A percentile compares a stretch with the other conserved stretches of the same genome.
Conservation (phyloP, 2,113 vertebrate species). For the Scomber colias region DNA sequence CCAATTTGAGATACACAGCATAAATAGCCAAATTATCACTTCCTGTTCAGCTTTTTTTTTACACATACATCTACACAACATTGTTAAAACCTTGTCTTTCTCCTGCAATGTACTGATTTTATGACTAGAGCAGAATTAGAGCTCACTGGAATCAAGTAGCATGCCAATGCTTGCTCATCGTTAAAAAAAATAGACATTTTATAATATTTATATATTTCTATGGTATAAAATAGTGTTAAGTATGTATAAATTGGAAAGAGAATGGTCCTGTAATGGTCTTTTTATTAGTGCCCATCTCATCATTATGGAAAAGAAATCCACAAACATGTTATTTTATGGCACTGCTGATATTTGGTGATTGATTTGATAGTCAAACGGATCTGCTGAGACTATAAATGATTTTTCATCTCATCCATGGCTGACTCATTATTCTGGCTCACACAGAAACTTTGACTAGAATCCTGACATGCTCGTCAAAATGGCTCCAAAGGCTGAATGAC, state of each 20-base stretch:
- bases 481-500: conserved; percentile 28
- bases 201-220: conserved; percentile 88
- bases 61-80: conserved; percentile 14
- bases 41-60: conserved; percentile 39
- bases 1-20: conserved; percentile 39
- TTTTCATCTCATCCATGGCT: conserved; percentile 32
- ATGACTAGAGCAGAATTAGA: conserved; percentile 61
- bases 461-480: neutral
- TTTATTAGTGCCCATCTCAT: conserved; percentile 47
- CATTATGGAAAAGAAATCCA: conserved; percentile 31
- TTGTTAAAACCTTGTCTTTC: conserved; percentile 55
- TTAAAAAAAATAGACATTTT: conserved; percentile 65
- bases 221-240: conserved; percentile 78
- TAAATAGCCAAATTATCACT: conserved; percentile 45
- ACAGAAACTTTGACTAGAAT: conserved; percentile 5
- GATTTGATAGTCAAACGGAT: conserved; percentile 51
- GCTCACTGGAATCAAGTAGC: conserved; percentile 71
- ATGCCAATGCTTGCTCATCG: conserved; percentile 77
- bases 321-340: conserved; percentile 39
- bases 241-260: conserved; percentile 72
- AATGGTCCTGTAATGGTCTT: conserved; percentile 58
- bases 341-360: conserved; percentile 38
- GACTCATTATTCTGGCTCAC: neutral
- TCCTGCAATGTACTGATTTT: conserved; percentile 56
- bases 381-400: conserved; percentile 47